Conservation (phyloP, 2,113 vertebrate genomes). For the Megaceryle maxima region DNA sequence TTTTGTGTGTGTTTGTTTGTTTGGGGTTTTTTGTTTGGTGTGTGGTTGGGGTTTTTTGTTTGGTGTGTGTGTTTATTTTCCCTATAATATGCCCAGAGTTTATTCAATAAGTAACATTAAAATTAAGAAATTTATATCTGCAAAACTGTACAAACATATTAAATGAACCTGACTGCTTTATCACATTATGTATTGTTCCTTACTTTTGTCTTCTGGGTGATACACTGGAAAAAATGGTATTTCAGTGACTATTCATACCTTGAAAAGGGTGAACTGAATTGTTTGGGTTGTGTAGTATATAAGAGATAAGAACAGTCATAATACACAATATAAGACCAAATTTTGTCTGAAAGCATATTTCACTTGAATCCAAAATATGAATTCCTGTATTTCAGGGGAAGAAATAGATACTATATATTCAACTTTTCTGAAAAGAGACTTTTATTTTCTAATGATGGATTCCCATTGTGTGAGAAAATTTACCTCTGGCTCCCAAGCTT, state of each 20-base stretch:
- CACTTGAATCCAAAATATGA: not conserved
- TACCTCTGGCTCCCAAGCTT: not conserved
- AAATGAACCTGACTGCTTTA: not conserved
- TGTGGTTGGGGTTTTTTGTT: no score
- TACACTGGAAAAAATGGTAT: not conserved
- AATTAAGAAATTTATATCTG: not conserved
- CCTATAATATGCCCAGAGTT: not conserved
- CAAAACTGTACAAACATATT: not conserved
- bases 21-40: no score
- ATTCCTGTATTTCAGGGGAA: not conserved
- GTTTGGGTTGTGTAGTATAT: not conserved
- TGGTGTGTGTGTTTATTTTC: not conserved
- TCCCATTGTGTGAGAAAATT: not conserved
- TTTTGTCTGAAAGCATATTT: not conserved
- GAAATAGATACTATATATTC: not conserved
- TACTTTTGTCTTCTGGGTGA: not conserved
- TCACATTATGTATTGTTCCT: not conserved
- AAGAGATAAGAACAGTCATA: not conserved
- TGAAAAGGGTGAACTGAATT: not conserved
- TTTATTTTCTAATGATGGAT: not conserved
- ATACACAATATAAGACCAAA: not conserved
- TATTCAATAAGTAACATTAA: not conserved
- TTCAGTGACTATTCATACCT: not conserved
- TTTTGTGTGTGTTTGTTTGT: no score
- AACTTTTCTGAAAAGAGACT: not conserved